Evolutionary conservation across 2,113 vertebrate genomes (phyloP), one percentile per base, ranked within the genome.

Genomic region (Semnopithecus entellus): DNA sequence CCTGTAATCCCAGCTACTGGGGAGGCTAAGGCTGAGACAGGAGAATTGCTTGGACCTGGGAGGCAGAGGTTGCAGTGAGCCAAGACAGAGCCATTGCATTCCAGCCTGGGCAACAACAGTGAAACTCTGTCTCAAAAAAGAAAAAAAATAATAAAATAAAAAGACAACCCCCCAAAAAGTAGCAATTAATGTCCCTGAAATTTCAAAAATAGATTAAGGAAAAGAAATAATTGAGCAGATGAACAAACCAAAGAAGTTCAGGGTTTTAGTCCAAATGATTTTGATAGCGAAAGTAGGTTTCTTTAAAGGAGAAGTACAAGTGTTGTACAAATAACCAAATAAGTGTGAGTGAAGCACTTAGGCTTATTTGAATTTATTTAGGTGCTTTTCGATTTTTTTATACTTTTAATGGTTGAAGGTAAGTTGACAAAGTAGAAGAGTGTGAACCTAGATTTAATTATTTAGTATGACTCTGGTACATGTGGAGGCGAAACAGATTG

Each of bases 221-320:
- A 23, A 18, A 68, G 1, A 50, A 52, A 13, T 1, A 6, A 1
- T 40, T 76, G 68, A 48, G 6, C 2, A 68, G 8, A 12, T 2
- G 22, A 92, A 90, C 22, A 72, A 16, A 81, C 14, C 7, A 50
- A 86, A 85, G 14, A 61, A 81, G 6, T n/a, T 88, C 52, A 73
- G 45, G n/a, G 90, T 20, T 68, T 18, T 17, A 43, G 4, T 35
- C 73, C 45, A 80, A 30, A 75, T 55, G 12, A 40, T 4, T 85
- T 11, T 27, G 5, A 55, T 25, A 82, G 35, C 45, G 0, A 9
- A 70, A 80, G 20, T 12, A 48, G 14, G 14, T 87, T 45, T 70
- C 18, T 13, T 8, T 50, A 86, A 48, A 16, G 13, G 7, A 40
- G 50, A 89, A 48, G 27, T 50, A 2, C 5, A 16, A 1, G 2